Percentiles rank a stretch among this genome's conserved stretches.
Evolutionary conservation across 2,797 vertebrate species (phyloP).

Genomic region (Trichosurus vulpecula): DNA sequence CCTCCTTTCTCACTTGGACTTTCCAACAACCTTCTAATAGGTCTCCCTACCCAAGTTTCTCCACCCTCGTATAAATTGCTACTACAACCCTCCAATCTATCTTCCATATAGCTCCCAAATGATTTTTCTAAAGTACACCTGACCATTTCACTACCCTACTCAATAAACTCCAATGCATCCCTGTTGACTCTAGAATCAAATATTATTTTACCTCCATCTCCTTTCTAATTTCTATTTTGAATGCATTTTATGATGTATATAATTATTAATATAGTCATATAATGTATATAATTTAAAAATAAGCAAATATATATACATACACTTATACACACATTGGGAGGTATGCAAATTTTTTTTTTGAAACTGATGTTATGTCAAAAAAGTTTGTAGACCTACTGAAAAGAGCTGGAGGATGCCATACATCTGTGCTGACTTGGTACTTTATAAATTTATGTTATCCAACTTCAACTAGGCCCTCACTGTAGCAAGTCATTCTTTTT

Average conservation of each 20-base stretch:
- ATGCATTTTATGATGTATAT: background rate
- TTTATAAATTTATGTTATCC: background rate
- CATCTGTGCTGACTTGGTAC: background rate
- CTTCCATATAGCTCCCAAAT: background rate
- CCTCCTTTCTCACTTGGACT: background rate
- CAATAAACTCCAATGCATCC: background rate
- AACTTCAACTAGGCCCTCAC: background rate
- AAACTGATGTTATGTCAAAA: background rate
- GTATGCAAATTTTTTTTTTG: background rate
- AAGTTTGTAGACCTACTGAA: background rate
- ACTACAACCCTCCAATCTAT: constrained; percentile 2
- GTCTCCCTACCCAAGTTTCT: background rate
- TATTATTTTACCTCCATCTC: background rate
- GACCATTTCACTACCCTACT: constrained; percentile 53
- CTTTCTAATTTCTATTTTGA: background rate
- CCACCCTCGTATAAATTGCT: no score
- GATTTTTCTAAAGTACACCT: constrained; percentile 68
- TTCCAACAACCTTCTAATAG: background rate
- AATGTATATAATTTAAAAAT: background rate
- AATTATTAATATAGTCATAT: background rate
- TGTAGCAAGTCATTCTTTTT: background rate
- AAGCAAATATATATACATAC: background rate
- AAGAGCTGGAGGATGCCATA: background rate
- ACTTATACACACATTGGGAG: background rate
- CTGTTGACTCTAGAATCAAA: background rate